Conservation (phyloP, 2,113 vertebrate species). For the Gadus macrocephalus region DNA sequence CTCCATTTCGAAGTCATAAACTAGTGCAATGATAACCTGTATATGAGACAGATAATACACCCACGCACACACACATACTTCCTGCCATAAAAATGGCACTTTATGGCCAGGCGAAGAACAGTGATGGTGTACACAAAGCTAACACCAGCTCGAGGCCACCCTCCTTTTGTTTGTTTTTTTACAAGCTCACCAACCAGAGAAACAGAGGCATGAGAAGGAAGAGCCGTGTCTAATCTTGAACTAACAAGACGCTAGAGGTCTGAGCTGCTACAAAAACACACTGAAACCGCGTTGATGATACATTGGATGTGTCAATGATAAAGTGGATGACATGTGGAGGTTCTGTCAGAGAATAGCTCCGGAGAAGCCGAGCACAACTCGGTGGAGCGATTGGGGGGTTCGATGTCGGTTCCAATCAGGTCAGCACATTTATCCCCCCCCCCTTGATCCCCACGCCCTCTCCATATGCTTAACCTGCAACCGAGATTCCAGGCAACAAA, state of each 20-base stretch:
- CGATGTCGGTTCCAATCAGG: too few relatives aligned
- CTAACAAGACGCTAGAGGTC: conserved; percentile 47
- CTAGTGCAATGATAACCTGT: conserved; percentile 74
- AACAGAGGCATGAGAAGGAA: conserved; percentile 38
- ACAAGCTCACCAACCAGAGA: conserved; percentile 46
- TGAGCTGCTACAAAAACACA: conserved; percentile 18
- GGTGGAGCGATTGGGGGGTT: too few relatives aligned
- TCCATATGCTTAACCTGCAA: too few relatives aligned
- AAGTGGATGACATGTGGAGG: conserved; percentile 34
- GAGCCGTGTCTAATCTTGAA: conserved; percentile 40
- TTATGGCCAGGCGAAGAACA: conserved; percentile 69
- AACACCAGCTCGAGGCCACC: conserved; percentile 46
- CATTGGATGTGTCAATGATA: conserved; percentile 22
- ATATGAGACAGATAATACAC: conserved; percentile 34
- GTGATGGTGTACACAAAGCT: conserved; percentile 62
- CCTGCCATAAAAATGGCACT: conserved; percentile 69
- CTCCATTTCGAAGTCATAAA: conserved; percentile 65
- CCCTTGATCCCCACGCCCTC: too few relatives aligned
- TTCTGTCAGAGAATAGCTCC: too few relatives aligned
- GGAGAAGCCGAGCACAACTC: too few relatives aligned
- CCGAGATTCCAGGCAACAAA: too few relatives aligned
- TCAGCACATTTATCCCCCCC: too few relatives aligned
- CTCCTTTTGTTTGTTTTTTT: conserved; percentile 28
- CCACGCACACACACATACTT: conserved; percentile 43
- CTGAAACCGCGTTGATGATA: conserved; percentile 20